These are phyloP conservation scores for Ptychadena robeensis DNA, from an alignment of 2,797 vertebrate genomes.

Conservation along the genomic window DNA sequence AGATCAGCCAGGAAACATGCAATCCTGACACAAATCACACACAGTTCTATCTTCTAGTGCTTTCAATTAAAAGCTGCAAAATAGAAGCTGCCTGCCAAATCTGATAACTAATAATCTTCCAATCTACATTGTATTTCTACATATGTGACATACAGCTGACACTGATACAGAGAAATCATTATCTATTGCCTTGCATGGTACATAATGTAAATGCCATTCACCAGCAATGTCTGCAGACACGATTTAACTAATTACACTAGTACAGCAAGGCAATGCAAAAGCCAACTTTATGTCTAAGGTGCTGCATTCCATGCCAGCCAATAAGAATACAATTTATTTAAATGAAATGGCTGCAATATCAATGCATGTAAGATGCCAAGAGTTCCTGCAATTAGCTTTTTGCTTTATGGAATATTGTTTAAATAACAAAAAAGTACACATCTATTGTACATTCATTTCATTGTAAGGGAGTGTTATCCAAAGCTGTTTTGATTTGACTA, in stretches of 20 bases:
- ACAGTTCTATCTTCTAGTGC: neutral
- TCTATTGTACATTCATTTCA: no score
- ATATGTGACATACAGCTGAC: neutral
- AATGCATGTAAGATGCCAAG: neutral
- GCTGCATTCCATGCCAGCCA: neutral
- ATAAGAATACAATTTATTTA: neutral
- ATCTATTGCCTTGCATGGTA: neutral
- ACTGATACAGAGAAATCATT: neutral
- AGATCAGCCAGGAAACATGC: constrained; percentile 26
- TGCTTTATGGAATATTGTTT: neutral
- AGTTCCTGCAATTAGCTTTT: neutral
- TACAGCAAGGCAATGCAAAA: neutral
- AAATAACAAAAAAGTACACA: no score
- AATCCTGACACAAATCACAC: constrained; percentile 28
- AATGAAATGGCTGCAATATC: neutral
- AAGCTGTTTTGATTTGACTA: no score
- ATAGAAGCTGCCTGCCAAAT: constrained; percentile 2
- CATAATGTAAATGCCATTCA: neutral
- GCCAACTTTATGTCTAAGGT: neutral
- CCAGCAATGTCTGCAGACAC: neutral
- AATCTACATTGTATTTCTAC: neutral
- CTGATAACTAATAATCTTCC: neutral
- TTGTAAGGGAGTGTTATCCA: no score
- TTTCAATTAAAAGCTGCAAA: neutral
- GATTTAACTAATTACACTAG: neutral